Percentiles rank a stretch among this genome's conserved stretches.
Conservation (phyloP, 2,797 vertebrate species). For the Balearica regulorum region DNA sequence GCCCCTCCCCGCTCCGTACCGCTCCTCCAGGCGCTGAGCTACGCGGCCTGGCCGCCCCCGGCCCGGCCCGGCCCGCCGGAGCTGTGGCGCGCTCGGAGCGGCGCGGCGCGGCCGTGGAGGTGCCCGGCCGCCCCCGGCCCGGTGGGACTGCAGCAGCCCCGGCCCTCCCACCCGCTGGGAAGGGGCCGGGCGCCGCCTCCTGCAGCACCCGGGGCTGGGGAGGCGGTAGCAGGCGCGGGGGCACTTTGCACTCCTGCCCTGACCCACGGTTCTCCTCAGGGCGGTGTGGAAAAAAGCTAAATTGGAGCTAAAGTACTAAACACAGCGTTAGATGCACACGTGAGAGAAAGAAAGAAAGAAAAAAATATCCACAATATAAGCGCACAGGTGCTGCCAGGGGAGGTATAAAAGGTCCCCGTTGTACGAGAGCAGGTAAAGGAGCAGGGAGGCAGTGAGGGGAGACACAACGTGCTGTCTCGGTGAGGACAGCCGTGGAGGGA, state of each 20-base stretch:
- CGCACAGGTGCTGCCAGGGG: neutral
- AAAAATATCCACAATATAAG: too few relatives aligned
- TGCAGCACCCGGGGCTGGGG: neutral
- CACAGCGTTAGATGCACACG: neutral
- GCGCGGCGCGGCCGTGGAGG: neutral
- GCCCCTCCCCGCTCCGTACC: neutral
- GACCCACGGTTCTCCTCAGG: neutral
- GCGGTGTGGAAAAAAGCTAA: neutral
- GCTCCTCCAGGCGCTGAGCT: neutral
- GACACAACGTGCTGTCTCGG: accelerated
- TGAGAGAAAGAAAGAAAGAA: too few relatives aligned
- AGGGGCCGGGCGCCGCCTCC: neutral
- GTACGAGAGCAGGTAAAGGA: neutral
- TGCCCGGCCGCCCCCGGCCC: neutral
- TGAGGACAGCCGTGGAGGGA: neutral
- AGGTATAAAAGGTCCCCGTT: too few relatives aligned
- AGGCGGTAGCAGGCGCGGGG: accelerated
- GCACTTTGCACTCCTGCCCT: too few relatives aligned
- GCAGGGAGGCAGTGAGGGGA: neutral
- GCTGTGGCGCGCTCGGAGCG: too few relatives aligned
- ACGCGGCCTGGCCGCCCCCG: neutral
- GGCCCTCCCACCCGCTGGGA: too few relatives aligned
- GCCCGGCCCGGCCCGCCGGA: neutral
- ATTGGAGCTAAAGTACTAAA: too few relatives aligned
- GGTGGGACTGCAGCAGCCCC: accelerated